These are phyloP conservation scores for Nycteola revayana DNA, from an alignment of 2,888 invertebrate species.

Conservation along the genomic window DNA sequence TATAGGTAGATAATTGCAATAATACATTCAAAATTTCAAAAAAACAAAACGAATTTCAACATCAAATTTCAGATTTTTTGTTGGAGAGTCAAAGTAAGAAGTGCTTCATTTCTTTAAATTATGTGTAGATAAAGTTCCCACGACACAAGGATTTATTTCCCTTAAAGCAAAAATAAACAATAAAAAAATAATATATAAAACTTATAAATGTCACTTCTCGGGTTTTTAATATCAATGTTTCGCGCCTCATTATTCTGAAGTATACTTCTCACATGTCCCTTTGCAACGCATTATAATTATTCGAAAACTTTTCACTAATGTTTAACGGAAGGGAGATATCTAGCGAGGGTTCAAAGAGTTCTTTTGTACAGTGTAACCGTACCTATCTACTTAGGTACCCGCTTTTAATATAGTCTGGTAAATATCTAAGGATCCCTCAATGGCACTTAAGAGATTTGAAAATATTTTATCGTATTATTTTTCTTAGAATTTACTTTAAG, in stretches of 20 bases:
- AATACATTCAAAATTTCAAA: no score
- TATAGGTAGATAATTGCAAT: no score
- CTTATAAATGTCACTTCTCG: no score
- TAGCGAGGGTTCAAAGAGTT: constrained; percentile 55
- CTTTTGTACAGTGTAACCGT: constrained; percentile 35
- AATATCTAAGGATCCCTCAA: constrained; percentile 19
- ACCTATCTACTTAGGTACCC: constrained; percentile 20
- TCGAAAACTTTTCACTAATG: constrained; percentile 69
- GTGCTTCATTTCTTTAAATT: no score
- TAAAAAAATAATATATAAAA: no score
- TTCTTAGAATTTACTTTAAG: background rate
- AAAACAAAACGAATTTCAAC: no score
- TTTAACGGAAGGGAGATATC: constrained; percentile 44
- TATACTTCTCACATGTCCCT: constrained; percentile 56
- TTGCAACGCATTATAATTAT: constrained; percentile 68
- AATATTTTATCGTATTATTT: background rate
- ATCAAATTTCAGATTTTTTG: no score
- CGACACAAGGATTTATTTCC: no score
- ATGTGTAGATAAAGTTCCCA: no score
- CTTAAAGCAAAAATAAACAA: no score
- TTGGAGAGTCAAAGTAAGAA: no score
- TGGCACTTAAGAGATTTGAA: constrained; percentile 5
- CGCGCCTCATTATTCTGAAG: constrained; percentile 65
- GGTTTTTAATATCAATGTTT: constrained; percentile 5
- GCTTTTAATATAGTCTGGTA: constrained; percentile 30